Conservation (phyloP, 2,888 invertebrate genomes). For the Drosophila ustulata region DNA sequence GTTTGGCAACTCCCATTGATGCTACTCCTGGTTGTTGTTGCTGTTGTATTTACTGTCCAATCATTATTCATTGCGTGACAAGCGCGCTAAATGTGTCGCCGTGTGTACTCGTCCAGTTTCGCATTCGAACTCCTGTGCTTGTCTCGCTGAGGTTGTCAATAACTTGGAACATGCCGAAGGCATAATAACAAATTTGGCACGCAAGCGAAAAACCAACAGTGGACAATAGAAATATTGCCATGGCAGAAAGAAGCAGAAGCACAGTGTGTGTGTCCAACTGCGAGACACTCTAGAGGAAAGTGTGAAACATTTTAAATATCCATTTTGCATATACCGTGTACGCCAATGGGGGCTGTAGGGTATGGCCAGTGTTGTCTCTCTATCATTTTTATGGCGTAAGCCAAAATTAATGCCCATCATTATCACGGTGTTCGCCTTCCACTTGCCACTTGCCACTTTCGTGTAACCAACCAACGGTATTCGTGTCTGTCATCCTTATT, state of each 20-base stretch:
- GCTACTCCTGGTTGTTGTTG: slow-evolving; percentile 22
- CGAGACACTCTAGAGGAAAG: neutral
- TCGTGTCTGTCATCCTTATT: slow-evolving; percentile 53
- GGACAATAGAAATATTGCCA: slow-evolving; percentile 36
- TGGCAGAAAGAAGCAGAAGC: slow-evolving; percentile 12
- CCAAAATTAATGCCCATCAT: slow-evolving; percentile 72
- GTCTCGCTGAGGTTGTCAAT: slow-evolving; percentile 62
- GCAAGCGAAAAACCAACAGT: slow-evolving; percentile 38
- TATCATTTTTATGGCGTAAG: slow-evolving; percentile 32
- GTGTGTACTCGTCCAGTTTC: slow-evolving; percentile 16
- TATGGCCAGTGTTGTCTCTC: slow-evolving; percentile 18
- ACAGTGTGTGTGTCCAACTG: neutral
- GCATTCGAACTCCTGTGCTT: slow-evolving; percentile 27
- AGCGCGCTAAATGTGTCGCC: slow-evolving; percentile 68
- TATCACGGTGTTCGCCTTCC: slow-evolving; percentile 70
- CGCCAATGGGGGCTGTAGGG: neutral
- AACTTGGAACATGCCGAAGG: slow-evolving; percentile 68
- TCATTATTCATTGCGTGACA: slow-evolving; percentile 81
- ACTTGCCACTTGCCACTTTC: slow-evolving; percentile 2
- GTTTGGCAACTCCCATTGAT: slow-evolving; percentile 20
- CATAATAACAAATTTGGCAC: slow-evolving; percentile 59
- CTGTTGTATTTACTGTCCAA: slow-evolving; percentile 56
- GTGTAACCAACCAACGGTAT: slow-evolving; percentile 34
- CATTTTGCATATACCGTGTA: neutral
- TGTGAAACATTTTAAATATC: neutral